These are phyloP conservation scores for Cabera pusaria DNA, from an alignment of 2,888 invertebrate species.

Conservation along the genomic window DNA sequence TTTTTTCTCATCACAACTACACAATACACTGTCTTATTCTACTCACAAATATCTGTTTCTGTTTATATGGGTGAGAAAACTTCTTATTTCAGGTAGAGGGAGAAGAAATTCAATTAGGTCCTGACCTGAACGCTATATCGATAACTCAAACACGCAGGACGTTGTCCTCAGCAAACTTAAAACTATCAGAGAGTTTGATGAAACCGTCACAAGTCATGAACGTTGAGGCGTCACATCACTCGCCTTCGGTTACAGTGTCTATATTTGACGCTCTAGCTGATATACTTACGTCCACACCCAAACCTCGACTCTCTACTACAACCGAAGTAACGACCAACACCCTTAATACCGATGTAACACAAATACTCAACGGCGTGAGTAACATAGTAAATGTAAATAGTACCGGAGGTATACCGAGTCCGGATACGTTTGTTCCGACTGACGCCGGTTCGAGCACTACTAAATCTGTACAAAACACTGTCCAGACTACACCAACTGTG, in stretches of 20 bases:
- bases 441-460: constrained; percentile 65
- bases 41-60: constrained; percentile 50
- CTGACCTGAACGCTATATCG: constrained; percentile 76
- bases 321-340: constrained; percentile 67
- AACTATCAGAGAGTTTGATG: constrained; percentile 74
- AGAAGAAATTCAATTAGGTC: constrained; percentile 80
- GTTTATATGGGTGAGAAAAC: constrained; percentile 80
- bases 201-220: constrained; percentile 77
- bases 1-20: constrained; percentile 34
- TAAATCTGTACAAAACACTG: constrained; percentile 78
- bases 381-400: constrained; percentile 77
- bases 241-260: constrained; percentile 82
- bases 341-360: constrained; percentile 63
- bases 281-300: constrained; percentile 80
- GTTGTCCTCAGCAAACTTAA: constrained; percentile 74
- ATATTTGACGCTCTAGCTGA: constrained; percentile 84
- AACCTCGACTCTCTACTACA: constrained; percentile 68
- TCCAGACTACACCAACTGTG: constrained; percentile 72
- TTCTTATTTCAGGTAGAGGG: constrained; percentile 83
- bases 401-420: constrained; percentile 59
- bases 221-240: constrained; percentile 82
- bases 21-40: constrained; percentile 26
- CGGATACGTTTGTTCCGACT: constrained; percentile 52
- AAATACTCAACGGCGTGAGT: constrained; percentile 79
- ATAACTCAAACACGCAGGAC: constrained; percentile 78